Evolutionary conservation across 2,113 vertebrate genomes (phyloP).

Genomic region (Bombycilla garrulus): DNA sequence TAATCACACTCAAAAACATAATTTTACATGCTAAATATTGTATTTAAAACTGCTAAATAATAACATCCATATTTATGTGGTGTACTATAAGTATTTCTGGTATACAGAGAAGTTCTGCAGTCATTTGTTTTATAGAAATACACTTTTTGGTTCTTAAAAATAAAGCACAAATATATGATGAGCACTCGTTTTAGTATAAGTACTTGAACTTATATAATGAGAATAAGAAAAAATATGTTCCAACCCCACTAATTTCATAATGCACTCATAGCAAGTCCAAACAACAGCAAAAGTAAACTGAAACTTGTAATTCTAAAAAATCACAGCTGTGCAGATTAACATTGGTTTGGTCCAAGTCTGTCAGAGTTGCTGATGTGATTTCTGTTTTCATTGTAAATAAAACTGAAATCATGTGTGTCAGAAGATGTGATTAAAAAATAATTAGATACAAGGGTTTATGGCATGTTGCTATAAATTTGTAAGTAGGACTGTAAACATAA

Average conservation of each 20-base stretch:
- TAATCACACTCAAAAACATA: neutral
- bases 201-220: neutral
- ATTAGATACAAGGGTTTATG: neutral
- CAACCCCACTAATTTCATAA: neutral
- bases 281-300: neutral
- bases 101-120: neutral
- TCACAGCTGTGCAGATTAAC: neutral
- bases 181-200: neutral
- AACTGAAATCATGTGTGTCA: neutral
- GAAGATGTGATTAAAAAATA: neutral
- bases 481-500: neutral
- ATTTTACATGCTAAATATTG: neutral
- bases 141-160: neutral
- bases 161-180: neutral
- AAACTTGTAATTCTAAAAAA: neutral
- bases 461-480: neutral
- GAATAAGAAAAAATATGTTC: neutral
- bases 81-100: neutral
- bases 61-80: neutral
- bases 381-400: neutral
- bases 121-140: neutral
- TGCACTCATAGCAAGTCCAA: neutral
- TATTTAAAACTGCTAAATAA: neutral
- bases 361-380: neutral
- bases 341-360: neutral